Evolutionary conservation across 2,113 vertebrate genomes (phyloP).

Genomic region (Asarcornis scutulata): DNA sequence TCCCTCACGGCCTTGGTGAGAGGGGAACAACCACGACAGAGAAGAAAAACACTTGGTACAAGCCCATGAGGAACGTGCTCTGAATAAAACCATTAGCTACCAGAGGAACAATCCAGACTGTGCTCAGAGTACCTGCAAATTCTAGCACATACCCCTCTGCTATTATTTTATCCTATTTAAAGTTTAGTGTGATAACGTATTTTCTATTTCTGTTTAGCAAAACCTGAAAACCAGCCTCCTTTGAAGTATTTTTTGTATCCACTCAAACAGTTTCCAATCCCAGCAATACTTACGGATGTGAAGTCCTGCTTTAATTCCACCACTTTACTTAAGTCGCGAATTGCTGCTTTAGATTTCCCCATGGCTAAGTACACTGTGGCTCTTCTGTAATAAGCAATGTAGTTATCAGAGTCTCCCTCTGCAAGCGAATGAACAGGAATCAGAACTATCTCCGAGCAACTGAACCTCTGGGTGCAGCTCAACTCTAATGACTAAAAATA

Average conservation of each 20-base stretch:
- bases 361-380: slow-evolving; percentile 96
- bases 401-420: slow-evolving; percentile 97
- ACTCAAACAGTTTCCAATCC: not conserved
- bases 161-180: not conserved
- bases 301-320: slow-evolving; percentile 98
- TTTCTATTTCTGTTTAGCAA: not conserved
- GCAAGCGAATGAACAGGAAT: slow-evolving; percentile 59
- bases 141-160: not conserved
- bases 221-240: not conserved
- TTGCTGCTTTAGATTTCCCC: slow-evolving; percentile 97
- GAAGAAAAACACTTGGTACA: not conserved
- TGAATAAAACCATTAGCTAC: not conserved
- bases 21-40: not conserved
- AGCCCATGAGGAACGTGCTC: not conserved
- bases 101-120: not conserved
- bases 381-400: slow-evolving; percentile 96
- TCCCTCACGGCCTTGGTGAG: not conserved
- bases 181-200: not conserved
- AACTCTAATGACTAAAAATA: not conserved
- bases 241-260: not conserved
- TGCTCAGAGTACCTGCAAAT: not conserved
- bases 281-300: slow-evolving; percentile 87
- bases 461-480: not conserved
- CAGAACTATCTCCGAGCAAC: slow-evolving; percentile 2
- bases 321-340: slow-evolving; percentile 94